A percentile compares a stretch with the other conserved stretches of the same genome.
Conservation (phyloP, 1,140 invertebrate species). For the Micrasema longulum region DNA sequence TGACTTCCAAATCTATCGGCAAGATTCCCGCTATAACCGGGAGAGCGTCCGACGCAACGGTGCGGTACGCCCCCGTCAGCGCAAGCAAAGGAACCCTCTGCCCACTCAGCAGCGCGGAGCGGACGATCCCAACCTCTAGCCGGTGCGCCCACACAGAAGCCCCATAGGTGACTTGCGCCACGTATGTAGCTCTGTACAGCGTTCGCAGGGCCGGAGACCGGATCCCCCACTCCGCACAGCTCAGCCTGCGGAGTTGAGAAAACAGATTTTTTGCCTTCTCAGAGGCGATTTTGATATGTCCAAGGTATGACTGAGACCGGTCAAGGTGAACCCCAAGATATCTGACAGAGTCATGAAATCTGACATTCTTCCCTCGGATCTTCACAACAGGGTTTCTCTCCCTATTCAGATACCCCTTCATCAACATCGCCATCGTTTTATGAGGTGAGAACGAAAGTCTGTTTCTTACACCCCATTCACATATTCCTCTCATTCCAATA, state of each 20-base stretch:
- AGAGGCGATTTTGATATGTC: not conserved
- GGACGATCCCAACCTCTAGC: not conserved
- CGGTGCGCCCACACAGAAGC: not conserved
- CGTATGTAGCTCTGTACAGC: not conserved
- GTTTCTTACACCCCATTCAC: not conserved
- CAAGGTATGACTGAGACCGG: not conserved
- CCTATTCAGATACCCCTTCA: not conserved
- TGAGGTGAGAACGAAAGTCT: not conserved
- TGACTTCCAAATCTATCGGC: conserved; percentile 3
- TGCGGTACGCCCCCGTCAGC: conserved; percentile 11
- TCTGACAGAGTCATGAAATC: not conserved
- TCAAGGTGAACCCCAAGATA: not conserved
- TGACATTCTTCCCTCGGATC: not conserved
- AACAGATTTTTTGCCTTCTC: not conserved
- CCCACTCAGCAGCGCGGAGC: not conserved
- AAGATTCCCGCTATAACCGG: conserved; percentile 7
- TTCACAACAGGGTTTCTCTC: not conserved
- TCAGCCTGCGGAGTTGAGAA: not conserved
- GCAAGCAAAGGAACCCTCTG: not conserved
- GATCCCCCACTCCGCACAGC: not conserved
- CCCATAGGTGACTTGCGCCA: not conserved
- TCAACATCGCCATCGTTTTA: not conserved
- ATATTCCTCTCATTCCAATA: not conserved
- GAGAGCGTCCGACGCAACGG: not conserved
- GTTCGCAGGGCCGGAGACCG: not conserved